Evolutionary conservation across 2,797 vertebrate species (phyloP).

Genomic region (Odontamblyopus rebecca): DNA sequence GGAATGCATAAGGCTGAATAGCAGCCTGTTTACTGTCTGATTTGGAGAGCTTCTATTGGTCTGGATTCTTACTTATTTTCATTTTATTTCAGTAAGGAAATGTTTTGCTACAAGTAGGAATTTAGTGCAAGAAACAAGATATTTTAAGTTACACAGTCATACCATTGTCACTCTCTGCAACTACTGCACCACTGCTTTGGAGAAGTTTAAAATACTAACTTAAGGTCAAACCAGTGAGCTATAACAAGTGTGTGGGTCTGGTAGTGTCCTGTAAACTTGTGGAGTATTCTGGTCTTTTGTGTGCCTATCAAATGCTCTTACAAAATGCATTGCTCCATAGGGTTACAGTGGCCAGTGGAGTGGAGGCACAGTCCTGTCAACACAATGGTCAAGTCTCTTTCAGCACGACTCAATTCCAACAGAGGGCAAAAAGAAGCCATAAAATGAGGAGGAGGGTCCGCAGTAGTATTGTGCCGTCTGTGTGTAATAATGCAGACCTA

Average conservation of each 20-base stretch:
- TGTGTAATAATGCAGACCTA: conserved; percentile 23
- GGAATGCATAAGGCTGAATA: conserved; percentile 45
- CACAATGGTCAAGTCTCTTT: conserved; percentile 71
- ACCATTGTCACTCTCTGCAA: not conserved
- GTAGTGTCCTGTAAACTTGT: conserved; percentile 8
- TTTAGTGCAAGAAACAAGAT: not conserved
- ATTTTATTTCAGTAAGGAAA: conserved; percentile 19
- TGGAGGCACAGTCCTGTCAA: conserved; percentile 32
- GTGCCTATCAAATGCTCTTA: conserved; percentile 19
- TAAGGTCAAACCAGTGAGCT: not conserved
- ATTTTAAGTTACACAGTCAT: not conserved
- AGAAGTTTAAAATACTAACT: conserved; percentile 7
- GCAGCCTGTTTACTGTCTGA: conserved; percentile 38
- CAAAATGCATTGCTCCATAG: conserved; percentile 47
- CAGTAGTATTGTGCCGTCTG: conserved; percentile 14
- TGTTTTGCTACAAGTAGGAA: conserved; percentile 1
- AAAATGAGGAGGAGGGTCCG: conserved; percentile 60
- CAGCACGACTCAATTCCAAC: conserved; percentile 48
- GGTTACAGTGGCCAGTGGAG: conserved; percentile 27
- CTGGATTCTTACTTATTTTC: conserved; percentile 8
- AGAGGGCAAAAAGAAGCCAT: conserved; percentile 69
- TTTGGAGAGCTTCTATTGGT: conserved; percentile 27
- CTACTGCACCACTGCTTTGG: no score
- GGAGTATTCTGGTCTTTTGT: conserved; percentile 16
- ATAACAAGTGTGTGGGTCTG: not conserved